phyloP scores from a whole-genome alignment of 2,888 invertebrate genomes.

The Eupithecia tripunctaria region DNA sequence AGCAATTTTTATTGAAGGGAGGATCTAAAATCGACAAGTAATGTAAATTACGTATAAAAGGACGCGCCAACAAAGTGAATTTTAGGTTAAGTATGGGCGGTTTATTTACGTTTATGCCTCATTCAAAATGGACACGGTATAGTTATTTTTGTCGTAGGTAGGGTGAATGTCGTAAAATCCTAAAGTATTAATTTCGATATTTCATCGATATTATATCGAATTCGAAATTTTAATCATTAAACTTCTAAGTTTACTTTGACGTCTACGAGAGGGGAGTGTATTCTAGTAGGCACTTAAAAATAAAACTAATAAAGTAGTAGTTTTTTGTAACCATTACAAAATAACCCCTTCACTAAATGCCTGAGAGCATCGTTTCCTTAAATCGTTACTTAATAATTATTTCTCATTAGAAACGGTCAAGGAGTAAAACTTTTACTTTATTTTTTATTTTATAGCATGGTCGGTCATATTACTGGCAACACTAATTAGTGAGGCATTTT shows the following conservation, averaged over 20 bases:
- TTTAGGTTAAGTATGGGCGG: too few relatives aligned
- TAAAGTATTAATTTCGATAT: too few relatives aligned
- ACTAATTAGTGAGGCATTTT: slow-evolving; percentile 27
- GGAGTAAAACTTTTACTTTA: not conserved
- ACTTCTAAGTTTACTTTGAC: not conserved
- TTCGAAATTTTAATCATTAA: too few relatives aligned
- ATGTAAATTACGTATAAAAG: too few relatives aligned
- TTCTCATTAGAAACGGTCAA: not conserved
- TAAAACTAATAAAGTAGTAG: not conserved
- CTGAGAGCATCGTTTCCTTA: not conserved
- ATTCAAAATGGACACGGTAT: too few relatives aligned
- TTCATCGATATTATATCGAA: too few relatives aligned
- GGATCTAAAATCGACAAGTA: too few relatives aligned
- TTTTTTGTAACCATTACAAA: not conserved
- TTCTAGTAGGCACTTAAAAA: not conserved
- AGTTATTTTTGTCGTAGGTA: too few relatives aligned
- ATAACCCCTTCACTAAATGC: not conserved
- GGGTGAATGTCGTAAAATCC: too few relatives aligned
- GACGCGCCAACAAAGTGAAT: too few relatives aligned
- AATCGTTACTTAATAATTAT: not conserved
- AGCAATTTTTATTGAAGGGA: too few relatives aligned
- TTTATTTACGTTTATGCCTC: too few relatives aligned
- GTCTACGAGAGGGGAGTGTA: not conserved
- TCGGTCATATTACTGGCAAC: slow-evolving; percentile 22
- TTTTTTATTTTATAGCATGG: slow-evolving; percentile 18